Percentiles rank a stretch among this genome's conserved stretches.
Conservation (phyloP, 2,888 invertebrate genomes). For the Thysanoteuthis rhombus region DNA sequence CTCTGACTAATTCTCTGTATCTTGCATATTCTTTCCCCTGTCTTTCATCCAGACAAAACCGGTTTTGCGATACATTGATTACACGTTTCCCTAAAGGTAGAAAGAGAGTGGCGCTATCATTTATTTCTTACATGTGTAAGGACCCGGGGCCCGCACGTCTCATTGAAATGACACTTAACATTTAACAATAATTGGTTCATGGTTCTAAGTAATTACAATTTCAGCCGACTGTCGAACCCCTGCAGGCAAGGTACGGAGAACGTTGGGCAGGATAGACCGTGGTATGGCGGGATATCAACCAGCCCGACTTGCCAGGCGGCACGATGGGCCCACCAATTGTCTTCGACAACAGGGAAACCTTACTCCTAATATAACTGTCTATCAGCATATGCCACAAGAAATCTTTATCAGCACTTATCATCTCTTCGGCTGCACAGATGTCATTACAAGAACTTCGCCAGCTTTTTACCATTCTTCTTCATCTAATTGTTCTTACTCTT, state of each 20-base stretch:
- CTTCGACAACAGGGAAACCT: constrained; percentile 12
- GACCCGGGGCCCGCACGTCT: constrained; percentile 12
- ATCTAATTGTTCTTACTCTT: not conserved
- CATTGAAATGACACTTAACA: constrained; percentile 12
- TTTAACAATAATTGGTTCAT: constrained; percentile 12
- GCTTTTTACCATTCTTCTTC: constrained; percentile 12
- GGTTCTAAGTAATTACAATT: constrained; percentile 12
- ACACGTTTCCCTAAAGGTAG: constrained; percentile 12
- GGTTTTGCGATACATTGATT: constrained; percentile 12
- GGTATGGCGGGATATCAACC: not conserved
- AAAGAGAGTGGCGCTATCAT: not conserved
- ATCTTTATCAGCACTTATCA: not conserved
- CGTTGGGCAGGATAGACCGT: not conserved
- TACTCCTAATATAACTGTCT: constrained; percentile 12
- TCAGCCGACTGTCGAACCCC: not conserved
- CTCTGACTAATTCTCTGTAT: not conserved
- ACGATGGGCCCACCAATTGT: not conserved
- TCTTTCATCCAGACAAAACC: not conserved
- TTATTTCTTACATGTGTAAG: constrained; percentile 12
- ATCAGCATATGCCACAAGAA: constrained; percentile 12
- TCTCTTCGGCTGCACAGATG: constrained; percentile 12
- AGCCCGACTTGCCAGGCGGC: not conserved
- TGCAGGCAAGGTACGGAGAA: not conserved
- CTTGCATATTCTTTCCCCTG: not conserved
- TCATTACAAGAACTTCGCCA: not conserved